Conservation (phyloP, 2,797 vertebrate species). For the Antennarius maculatus region DNA sequence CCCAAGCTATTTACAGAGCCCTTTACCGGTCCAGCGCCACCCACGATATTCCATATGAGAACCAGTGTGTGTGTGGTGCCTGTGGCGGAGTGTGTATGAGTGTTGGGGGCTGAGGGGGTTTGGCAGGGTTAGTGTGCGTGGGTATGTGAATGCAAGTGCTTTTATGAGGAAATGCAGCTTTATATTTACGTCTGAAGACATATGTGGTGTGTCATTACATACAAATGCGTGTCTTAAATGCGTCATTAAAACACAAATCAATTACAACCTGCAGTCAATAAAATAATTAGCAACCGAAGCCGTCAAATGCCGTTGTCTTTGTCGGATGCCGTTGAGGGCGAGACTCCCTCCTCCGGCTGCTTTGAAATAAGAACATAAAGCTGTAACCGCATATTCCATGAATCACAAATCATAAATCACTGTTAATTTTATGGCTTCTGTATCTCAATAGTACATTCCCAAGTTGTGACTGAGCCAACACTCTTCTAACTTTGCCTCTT, state of each 20-base stretch:
- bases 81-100: conserved; percentile 59
- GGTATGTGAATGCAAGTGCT: conserved; percentile 47
- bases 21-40: conserved; percentile 82
- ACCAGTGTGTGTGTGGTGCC: conserved; percentile 72
- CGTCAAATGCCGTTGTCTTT: conserved; percentile 11
- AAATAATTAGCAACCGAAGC: conserved; percentile 10
- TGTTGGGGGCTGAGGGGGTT: conserved; percentile 27
- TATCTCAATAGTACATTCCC: conserved; percentile 41
- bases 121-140: conserved; percentile 18
- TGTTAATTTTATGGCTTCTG: conserved; percentile 47
- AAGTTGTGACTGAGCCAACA: conserved; percentile 49
- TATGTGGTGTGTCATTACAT: conserved; percentile 30
- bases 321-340: conserved; percentile 6
- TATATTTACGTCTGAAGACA: conserved; percentile 45
- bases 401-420: conserved; percentile 61
- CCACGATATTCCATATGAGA: conserved; percentile 85
- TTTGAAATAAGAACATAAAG: conserved; percentile 32
- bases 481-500: conserved; percentile 56
- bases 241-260: conserved; percentile 30
- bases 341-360: conserved; percentile 10
- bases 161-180: conserved; percentile 61
- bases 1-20: conserved; percentile 84
- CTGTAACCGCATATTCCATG: conserved; percentile 38
- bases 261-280: conserved; percentile 10
- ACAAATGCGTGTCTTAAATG: conserved; percentile 23